Evolutionary conservation across 1,140 invertebrate species (phyloP), one percentile per base, ranked within the genome.

Genomic region (Carposina sasakii): DNA sequence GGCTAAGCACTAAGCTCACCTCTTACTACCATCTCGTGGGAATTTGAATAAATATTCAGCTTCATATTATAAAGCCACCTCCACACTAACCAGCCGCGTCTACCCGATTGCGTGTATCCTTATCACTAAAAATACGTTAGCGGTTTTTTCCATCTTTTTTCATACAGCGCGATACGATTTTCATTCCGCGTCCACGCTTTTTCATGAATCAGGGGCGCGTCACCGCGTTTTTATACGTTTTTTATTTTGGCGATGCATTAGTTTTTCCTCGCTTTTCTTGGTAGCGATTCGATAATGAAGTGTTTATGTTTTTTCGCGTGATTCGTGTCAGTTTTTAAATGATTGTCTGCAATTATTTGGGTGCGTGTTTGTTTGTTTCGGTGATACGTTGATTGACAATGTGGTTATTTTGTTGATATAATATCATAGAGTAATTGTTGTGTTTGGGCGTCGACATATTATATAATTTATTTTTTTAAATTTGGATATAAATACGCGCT

Each of bases 111-210:
- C 72, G 71, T 76, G 72, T 60, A 49, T 24, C 61, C 56, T 67
- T 69, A 68, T 71, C 68, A 67, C 64, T 61, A 54, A 63, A 63
- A 70, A 65, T 65, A 73, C 64, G 67, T 57, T 64, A 67, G 51
- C 47, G 54, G 48, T 74, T 76, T 76, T 76, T 74, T 62, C 51
- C 58, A 23, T 43, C 36, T 36, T 77, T 78, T 78, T 78, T 78
- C 71, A 63, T 58, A 69, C 62, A 57, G 50, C 21, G n/a, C 59
- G 49, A 68, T 66, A 64, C 63, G 64, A 76, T 78, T 78, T 76
- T 71, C 75, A 76, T 76, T 71, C 63, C 60, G 49, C 57, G 39
- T 60, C 49, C 42, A 48, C 56, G 52, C 51, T 75, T 77, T 77
- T 77, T 77, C 70, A 67, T 51, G 40, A 40, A 43, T n/a, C 70